Base-by-base conservation (phyloP, 2,888 invertebrate genomes). In the Ennomos quercinarius region DNA sequence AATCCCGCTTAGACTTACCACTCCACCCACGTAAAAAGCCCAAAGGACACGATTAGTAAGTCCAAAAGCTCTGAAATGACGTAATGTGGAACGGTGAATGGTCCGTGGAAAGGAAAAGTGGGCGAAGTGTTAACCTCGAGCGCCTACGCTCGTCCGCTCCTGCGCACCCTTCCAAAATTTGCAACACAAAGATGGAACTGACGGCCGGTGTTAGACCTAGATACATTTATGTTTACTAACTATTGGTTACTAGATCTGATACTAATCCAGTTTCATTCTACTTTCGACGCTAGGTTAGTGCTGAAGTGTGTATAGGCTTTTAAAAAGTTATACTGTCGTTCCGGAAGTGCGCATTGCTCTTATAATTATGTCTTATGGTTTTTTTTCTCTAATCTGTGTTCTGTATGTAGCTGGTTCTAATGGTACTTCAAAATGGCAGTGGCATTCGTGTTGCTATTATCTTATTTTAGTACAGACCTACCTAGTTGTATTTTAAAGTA, bases 61-160 rank as follows among this genome's bases (percentile, higher is more conserved):
- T 34, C 64, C 61, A 67, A 27, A 27, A 63, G 69, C 77, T 91
- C 27, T 5, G 27, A 27, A 27, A 27, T 27, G 90, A 91, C 89
- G 91, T 91, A 91, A 91, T 89, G 84, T 86, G 87, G 89, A 87
- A 86, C 83, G 87, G 60, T 56, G 51, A 61, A 61, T 53, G 43
- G 39, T 37, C 82, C 75, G 78, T 81, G 73, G 91, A 91, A 89
- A 91, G 91, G 89, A 91, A 90, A 90, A 91, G 91, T 91, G 89
- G 90, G 90, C 91, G 89, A 82, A 74, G 73, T 38, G 9, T 13
- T 77, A 86, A 81, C 89, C 90, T 90, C 87, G 90, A 77, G 76
- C 84, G 81, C 91, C 91, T 72, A 91, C 91, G 87, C 85, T 63
- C 56, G 67, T 74, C 68, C 70, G 67, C 76, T 77, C 72, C 74